Conservation (phyloP, 2,888 invertebrate genomes). For the Noctua janthina region DNA sequence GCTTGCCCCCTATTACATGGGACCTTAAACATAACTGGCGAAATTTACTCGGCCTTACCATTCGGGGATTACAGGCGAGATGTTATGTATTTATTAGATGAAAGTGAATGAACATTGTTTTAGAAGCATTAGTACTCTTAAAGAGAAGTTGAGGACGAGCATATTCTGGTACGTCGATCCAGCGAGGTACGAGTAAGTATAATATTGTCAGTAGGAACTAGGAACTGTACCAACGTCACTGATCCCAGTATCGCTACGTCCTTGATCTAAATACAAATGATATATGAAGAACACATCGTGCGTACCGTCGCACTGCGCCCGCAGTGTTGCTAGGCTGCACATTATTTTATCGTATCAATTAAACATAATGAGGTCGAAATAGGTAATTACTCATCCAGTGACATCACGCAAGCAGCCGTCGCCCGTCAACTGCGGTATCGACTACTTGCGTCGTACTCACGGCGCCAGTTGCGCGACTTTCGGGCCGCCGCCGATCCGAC, state of each 20-base stretch:
- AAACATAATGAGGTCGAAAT: conserved; percentile 50
- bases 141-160: neutral
- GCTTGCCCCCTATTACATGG: neutral
- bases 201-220: conserved; percentile 21
- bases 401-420: conserved; percentile 71
- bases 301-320: conserved; percentile 5
- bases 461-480: conserved; percentile 10
- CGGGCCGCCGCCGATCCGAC: neutral
- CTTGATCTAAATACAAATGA: conserved; percentile 52
- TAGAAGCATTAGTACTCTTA: neutral
- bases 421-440: conserved; percentile 58
- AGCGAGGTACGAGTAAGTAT: neutral
- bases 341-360: conserved; percentile 11
- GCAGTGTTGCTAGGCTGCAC: neutral
- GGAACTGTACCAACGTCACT: conserved; percentile 31
- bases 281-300: conserved; percentile 6
- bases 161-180: neutral
- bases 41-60: neutral
- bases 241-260: conserved; percentile 33
- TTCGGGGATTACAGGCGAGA: neutral
- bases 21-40: neutral
- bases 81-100: neutral
- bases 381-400: conserved; percentile 72
- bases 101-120: conserved; percentile 3
- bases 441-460: conserved; percentile 36